Percentiles rank a stretch among this genome's conserved stretches.
Conservation (phyloP, 2,888 invertebrate genomes). For the Aphrophora alni region DNA sequence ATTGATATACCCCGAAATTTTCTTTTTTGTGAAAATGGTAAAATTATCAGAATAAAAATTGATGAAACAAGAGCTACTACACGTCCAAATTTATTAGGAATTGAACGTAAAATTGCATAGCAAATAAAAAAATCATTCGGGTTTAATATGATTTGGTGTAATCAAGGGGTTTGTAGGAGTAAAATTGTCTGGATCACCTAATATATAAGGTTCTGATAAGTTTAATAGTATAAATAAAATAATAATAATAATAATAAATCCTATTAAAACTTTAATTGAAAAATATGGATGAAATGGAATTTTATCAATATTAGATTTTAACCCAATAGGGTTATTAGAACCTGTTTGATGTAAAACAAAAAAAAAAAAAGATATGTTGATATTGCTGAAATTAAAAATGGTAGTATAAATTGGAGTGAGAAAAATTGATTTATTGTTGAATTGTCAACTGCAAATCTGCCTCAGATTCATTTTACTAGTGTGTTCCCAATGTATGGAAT, state of each 20-base stretch:
- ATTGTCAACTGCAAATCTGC: not conserved
- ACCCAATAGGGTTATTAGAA: not conserved
- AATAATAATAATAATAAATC: not conserved
- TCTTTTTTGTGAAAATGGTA: conserved; percentile 65
- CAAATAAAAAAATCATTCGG: conserved; percentile 85
- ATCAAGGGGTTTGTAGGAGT: conserved; percentile 71
- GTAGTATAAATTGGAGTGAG: not conserved
- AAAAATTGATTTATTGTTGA: not conserved
- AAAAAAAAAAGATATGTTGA: not conserved
- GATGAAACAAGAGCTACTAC: conserved; percentile 71
- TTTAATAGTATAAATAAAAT: conserved; percentile 57
- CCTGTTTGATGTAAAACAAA: not conserved
- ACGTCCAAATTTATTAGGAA: conserved; percentile 81
- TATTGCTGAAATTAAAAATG: not conserved
- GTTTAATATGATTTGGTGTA: conserved; percentile 79
- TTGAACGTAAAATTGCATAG: conserved; percentile 82
- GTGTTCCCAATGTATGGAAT: not conserved
- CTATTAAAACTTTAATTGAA: conserved; percentile 64
- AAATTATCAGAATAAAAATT: conserved; percentile 69
- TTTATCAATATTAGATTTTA: not conserved
- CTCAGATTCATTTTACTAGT: not conserved
- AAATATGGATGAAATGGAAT: conserved; percentile 59
- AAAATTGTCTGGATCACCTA: conserved; percentile 78
- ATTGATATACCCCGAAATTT: conserved; percentile 67
- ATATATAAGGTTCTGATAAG: conserved; percentile 64